These are phyloP conservation scores for Glomeris marginata DNA, from an alignment of 2,888 invertebrate genomes.

Conservation along the genomic window DNA sequence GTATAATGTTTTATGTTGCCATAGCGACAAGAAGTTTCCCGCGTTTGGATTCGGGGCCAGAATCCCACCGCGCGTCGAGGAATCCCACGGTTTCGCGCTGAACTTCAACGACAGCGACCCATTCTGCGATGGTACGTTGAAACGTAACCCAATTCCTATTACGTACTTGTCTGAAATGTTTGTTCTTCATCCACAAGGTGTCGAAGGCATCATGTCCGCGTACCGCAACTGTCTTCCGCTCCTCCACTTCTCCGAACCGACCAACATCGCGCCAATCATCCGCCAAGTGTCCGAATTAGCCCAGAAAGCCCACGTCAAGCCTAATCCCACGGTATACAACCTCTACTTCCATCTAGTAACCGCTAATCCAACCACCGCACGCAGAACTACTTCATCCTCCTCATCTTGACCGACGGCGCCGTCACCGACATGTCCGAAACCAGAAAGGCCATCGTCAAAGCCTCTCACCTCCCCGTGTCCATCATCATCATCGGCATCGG, in stretches of 20 bases:
- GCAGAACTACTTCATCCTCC: slow-evolving; percentile 33
- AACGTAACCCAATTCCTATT: slow-evolving; percentile 31
- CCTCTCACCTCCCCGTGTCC: slow-evolving; percentile 41
- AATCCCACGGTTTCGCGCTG: slow-evolving; percentile 35
- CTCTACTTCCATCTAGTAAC: slow-evolving; percentile 27
- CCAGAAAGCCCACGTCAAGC: background rate
- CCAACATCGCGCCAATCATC: slow-evolving; percentile 39
- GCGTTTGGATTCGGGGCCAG: slow-evolving; percentile 35
- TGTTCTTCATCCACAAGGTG: slow-evolving; percentile 19
- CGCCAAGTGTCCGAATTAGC: slow-evolving; percentile 26
- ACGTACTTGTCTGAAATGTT: slow-evolving; percentile 32
- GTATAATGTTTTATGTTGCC: too few species aligned
- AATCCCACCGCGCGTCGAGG: slow-evolving; percentile 33
- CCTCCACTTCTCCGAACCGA: slow-evolving; percentile 39
- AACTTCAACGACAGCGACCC: slow-evolving; percentile 34
- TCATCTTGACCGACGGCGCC: slow-evolving; percentile 41
- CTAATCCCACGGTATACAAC: slow-evolving; percentile 6
- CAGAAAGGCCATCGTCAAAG: slow-evolving; percentile 28
- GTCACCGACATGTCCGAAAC: slow-evolving; percentile 35
- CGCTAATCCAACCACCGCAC: slow-evolving; percentile 28
- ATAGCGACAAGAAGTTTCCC: slow-evolving; percentile 35
- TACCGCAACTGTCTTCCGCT: slow-evolving; percentile 24
- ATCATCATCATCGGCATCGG: slow-evolving; percentile 47
- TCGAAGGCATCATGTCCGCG: slow-evolving; percentile 23
- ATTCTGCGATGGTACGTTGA: slow-evolving; percentile 30